Base-by-base conservation (phyloP, 2,113 vertebrate species). In the Epinephelus cyanopodus region DNA sequence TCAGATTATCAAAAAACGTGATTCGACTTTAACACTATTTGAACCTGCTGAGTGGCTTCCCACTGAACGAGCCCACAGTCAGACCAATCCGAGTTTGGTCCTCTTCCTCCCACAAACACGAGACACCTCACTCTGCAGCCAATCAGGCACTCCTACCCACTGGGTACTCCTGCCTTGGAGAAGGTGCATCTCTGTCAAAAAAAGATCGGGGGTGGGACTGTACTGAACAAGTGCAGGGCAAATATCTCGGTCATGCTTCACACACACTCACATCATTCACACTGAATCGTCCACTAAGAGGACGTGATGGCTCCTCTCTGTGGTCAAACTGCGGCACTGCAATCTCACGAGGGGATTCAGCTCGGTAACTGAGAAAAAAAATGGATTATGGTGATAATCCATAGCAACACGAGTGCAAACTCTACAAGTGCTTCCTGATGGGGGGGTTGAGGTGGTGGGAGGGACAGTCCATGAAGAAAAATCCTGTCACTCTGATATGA, bases 321-420 rank as follows among this genome's bases (percentile, higher is more conserved):
- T 93, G 94, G 93, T 47, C 81, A 92, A 82, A 85, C 65, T 69
- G 68, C 45, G 74, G 84, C 77, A 83, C 82, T 91, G 83, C 89
- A 91, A 79, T 68, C 39, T 75, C 61, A 52, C 48, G 1, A 60
- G 39, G 58, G 52, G 78, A 56, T 69, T 72, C n/a, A 63, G 65
- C 54, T 47, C 0, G 2, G 18, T 19, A 52, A 74, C 81, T 74
- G 85, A 78, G 64, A 81, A 79, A 84, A 90, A 79, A 84, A 90
- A 79, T 74, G 65, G 27, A 62, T 79, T 85, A 19, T 87, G 58
- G 25, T 23, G 25, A 77, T 25, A 71, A 66, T 78, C 50, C 53
- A 62, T 57, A 67, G 60, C 39, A 77, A 82, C 29, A 58, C 75
- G 7, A 69, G 23, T 7, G 69, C 29, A 0, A 85, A 27, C 47